These are phyloP conservation scores for Mobula hypostoma DNA, from an alignment of 2,113 vertebrate species.

Conservation along the genomic window DNA sequence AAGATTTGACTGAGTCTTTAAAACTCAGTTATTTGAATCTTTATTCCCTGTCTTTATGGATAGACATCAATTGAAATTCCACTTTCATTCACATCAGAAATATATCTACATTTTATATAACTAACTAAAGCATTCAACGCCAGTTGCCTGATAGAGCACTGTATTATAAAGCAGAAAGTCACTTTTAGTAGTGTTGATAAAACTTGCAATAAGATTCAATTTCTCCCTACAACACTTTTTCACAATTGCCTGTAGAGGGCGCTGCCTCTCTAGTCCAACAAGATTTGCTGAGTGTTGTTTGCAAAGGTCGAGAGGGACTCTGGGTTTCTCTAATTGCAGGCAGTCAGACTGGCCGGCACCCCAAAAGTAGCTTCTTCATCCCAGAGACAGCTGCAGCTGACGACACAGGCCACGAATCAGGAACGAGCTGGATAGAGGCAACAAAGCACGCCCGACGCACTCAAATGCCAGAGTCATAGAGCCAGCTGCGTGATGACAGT, in stretches of 20 bases:
- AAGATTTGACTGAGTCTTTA: not conserved
- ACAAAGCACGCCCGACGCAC: slow-evolving; percentile 45
- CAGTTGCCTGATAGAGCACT: not conserved
- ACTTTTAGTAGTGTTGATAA: not conserved
- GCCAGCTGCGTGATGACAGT: slow-evolving; percentile 63
- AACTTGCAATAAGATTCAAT: not conserved
- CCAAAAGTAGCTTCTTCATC: slow-evolving; percentile 51
- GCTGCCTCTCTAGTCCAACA: slow-evolving; percentile 35
- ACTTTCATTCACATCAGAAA: not conserved
- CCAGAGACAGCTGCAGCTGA: slow-evolving; percentile 60
- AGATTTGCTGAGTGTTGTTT: slow-evolving; percentile 39
- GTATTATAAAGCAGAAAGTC: not conserved
- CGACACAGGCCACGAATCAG: slow-evolving; percentile 57
- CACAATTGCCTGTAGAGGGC: slow-evolving; percentile 38
- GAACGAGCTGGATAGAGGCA: slow-evolving; percentile 39
- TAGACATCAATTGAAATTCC: not conserved
- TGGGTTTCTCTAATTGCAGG: slow-evolving; percentile 67
- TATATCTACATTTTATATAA: not conserved
- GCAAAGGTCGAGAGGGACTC: slow-evolving; percentile 52
- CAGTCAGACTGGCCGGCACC: slow-evolving; percentile 82
- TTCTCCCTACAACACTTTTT: not conserved
- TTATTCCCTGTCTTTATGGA: not conserved
- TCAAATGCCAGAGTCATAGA: slow-evolving; percentile 45
- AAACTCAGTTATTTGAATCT: not conserved
- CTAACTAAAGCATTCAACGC: not conserved